Conservation (phyloP, 2,888 invertebrate species). For the Hypomecis atomaria region DNA sequence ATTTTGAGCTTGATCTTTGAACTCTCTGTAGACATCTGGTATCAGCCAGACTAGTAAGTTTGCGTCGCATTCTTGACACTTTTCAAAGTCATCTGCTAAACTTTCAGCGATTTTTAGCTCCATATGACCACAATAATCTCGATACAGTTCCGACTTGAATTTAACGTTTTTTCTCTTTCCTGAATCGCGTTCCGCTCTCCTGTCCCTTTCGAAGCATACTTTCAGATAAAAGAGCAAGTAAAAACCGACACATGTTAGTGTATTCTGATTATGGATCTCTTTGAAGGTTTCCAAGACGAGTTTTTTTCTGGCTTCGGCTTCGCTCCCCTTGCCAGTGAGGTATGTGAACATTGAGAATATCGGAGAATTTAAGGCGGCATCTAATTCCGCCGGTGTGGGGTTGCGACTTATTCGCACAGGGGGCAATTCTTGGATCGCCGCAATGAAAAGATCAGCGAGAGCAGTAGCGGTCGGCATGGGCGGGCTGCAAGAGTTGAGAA, state of each 20-base stretch:
- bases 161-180: conserved; percentile 85
- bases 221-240: conserved; percentile 95
- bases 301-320: conserved; percentile 91
- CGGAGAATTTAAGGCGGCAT: conserved; percentile 90
- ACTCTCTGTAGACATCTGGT: conserved; percentile 96
- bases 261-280: conserved; percentile 88
- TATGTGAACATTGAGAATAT: conserved; percentile 95
- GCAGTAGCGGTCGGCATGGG: conserved; percentile 74
- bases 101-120: conserved; percentile 90
- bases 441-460: conserved; percentile 76
- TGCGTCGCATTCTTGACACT: conserved; percentile 95
- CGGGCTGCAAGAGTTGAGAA: conserved; percentile 68
- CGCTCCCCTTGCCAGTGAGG: conserved; percentile 87
- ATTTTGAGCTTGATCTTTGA: conserved; percentile 93
- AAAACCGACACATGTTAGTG: conserved; percentile 91
- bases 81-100: conserved; percentile 92
- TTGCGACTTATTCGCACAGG: conserved; percentile 78
- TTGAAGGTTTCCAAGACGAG: conserved; percentile 91
- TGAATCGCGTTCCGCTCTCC: conserved; percentile 74
- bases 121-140: conserved; percentile 92
- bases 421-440: conserved; percentile 79
- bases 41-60: conserved; percentile 95
- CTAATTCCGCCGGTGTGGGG: conserved; percentile 83
- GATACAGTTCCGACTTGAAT: conserved; percentile 94
- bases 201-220: conserved; percentile 86